Evolutionary conservation across 2,888 invertebrate species (phyloP).

Genomic region (Psylliodes chrysocephalus): DNA sequence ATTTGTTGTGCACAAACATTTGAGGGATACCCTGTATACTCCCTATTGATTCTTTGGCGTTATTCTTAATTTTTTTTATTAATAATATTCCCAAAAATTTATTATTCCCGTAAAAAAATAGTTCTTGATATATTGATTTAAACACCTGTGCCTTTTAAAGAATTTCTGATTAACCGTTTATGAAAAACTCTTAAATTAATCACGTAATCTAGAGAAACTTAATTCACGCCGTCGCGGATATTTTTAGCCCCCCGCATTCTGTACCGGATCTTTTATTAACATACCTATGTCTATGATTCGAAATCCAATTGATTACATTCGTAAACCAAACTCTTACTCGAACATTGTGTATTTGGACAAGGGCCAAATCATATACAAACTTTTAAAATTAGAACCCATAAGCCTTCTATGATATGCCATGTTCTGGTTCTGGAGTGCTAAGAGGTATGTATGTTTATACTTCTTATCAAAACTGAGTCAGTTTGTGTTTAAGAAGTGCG

Average conservation of each 20-base stretch:
- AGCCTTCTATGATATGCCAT: constrained; percentile 23
- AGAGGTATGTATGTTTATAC: constrained; percentile 42
- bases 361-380: constrained; percentile 40
- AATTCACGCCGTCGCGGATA: neutral
- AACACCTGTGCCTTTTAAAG: too few relatives aligned
- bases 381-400: constrained; percentile 41
- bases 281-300: neutral
- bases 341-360: constrained; percentile 37
- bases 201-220: neutral
- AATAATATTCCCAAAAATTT: too few relatives aligned
- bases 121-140: too few relatives aligned
- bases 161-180: too few relatives aligned
- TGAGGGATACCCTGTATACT: too few relatives aligned
- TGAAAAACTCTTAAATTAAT: too few relatives aligned
- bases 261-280: neutral
- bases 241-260: neutral
- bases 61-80: too few relatives aligned
- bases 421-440: constrained; percentile 33
- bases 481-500: constrained; percentile 17
- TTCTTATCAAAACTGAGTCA: constrained; percentile 28
- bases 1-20: too few relatives aligned
- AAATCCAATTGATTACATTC: constrained; percentile 10
- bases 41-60: too few relatives aligned
- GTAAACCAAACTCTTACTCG: neutral
- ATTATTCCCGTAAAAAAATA: too few relatives aligned